Conservation (phyloP, 2,888 invertebrate genomes). For the Opisthograptis luteolata region DNA sequence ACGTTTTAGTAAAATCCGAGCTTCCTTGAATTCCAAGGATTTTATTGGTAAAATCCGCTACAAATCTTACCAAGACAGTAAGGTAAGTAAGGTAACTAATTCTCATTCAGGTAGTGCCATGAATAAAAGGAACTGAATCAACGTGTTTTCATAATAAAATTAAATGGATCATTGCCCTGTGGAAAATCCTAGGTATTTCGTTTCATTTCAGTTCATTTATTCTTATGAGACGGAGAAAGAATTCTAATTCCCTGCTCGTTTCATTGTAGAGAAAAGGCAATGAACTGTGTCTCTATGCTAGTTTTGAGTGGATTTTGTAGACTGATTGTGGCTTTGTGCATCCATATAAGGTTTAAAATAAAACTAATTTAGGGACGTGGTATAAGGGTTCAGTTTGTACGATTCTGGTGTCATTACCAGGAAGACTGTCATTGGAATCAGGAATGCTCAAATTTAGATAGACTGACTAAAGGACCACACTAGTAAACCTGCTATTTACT, state of each 20-base stretch:
- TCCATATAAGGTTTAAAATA: neutral
- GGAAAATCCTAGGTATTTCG: constrained; percentile 43
- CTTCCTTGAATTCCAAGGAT: too few species aligned
- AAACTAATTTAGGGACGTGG: too few species aligned
- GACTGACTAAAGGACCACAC: too few species aligned
- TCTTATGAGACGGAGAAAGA: constrained; percentile 44
- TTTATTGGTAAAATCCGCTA: too few species aligned
- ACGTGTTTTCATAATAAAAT: constrained; percentile 27
- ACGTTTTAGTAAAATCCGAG: too few species aligned
- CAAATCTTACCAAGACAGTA: too few species aligned
- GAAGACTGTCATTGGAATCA: too few species aligned
- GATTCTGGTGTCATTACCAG: too few species aligned
- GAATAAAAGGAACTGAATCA: constrained; percentile 14
- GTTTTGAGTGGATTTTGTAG: constrained; percentile 22
- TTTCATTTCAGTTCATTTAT: constrained; percentile 47
- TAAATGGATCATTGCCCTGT: constrained; percentile 36
- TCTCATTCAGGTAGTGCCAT: constrained; percentile 1
- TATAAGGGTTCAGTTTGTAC: too few species aligned
- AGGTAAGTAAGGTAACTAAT: neutral
- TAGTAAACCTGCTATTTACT: too few species aligned
- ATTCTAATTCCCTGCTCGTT: constrained; percentile 42
- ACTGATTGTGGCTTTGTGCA: constrained; percentile 13
- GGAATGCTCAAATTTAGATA: too few species aligned
- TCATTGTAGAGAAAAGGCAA: constrained; percentile 38
- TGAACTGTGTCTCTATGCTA: constrained; percentile 42